A percentile compares a stretch with the other conserved stretches of the same genome.
Conservation (phyloP, 2,797 vertebrate genomes). For the Diglossa cyanea region DNA sequence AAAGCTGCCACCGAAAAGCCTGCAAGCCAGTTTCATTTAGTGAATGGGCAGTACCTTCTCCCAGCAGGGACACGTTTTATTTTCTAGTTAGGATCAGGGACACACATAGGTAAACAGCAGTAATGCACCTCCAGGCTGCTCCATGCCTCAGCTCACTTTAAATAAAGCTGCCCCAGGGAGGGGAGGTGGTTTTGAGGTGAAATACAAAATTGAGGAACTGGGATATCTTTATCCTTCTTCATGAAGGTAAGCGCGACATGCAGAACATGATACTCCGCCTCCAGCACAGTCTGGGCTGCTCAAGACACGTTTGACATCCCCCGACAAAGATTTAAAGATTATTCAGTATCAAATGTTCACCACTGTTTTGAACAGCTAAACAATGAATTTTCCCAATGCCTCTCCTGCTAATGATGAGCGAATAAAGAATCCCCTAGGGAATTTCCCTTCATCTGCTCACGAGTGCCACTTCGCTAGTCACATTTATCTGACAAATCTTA, state of each 20-base stretch:
- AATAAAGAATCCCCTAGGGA: slow-evolving; percentile 65
- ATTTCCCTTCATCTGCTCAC: slow-evolving; percentile 68
- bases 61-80: not conserved
- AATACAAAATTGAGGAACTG: not conserved
- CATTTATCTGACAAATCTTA: slow-evolving; percentile 72
- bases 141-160: not conserved
- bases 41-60: not conserved
- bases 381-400: slow-evolving; percentile 54
- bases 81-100: not conserved
- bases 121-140: not conserved
- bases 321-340: not conserved
- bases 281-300: not conserved
- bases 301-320: not conserved
- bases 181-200: not conserved
- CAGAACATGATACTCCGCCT: not conserved
- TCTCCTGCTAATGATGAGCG: slow-evolving; percentile 52
- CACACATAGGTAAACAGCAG: not conserved
- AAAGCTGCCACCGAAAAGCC: not conserved
- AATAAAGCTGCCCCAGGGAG: not conserved
- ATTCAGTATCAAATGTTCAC: not conserved
- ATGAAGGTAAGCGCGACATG: not conserved
- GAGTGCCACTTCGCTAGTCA: slow-evolving; percentile 68
- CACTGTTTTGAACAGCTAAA: slow-evolving; percentile 18
- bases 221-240: not conserved
- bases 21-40: not conserved